Conservation (phyloP, 2,797 vertebrate genomes). For the Gephyroberyx darwinii region DNA sequence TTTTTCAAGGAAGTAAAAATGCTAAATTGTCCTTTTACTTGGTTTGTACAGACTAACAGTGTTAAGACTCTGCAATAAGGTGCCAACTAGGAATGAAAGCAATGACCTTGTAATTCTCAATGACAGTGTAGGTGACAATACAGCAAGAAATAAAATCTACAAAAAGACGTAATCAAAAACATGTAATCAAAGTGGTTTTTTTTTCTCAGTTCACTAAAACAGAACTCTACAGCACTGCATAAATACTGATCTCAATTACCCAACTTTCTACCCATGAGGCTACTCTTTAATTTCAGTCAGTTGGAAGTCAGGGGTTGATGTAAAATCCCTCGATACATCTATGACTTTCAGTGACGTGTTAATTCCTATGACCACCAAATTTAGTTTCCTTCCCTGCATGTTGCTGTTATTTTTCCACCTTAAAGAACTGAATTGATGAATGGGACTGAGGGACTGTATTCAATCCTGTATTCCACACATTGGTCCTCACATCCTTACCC, state of each 20-base stretch:
- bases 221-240: constrained; percentile 52
- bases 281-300: constrained; percentile 38
- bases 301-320: background rate
- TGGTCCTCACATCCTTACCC: too few species aligned
- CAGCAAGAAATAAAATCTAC: constrained; percentile 44
- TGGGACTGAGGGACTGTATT: too few species aligned
- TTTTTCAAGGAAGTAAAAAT: constrained; percentile 18
- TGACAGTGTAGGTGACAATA: constrained; percentile 51
- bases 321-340: too few species aligned
- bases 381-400: constrained; percentile 6
- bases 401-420: background rate
- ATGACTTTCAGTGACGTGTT: background rate
- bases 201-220: constrained; percentile 45
- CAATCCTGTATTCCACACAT: too few species aligned
- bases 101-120: constrained; percentile 34
- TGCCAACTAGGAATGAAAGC: constrained; percentile 46
- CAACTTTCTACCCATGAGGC: constrained; percentile 21
- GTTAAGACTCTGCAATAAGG: constrained; percentile 61
- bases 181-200: constrained; percentile 27
- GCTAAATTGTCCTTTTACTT: constrained; percentile 8
- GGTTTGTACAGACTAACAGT: constrained; percentile 54
- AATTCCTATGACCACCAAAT: constrained; percentile 7
- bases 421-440: too few species aligned
- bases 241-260: constrained; percentile 40
- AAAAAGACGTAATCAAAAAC: constrained; percentile 59